Conservation (phyloP, 2,113 vertebrate genomes). For the Daphoenositta chrysoptera region DNA sequence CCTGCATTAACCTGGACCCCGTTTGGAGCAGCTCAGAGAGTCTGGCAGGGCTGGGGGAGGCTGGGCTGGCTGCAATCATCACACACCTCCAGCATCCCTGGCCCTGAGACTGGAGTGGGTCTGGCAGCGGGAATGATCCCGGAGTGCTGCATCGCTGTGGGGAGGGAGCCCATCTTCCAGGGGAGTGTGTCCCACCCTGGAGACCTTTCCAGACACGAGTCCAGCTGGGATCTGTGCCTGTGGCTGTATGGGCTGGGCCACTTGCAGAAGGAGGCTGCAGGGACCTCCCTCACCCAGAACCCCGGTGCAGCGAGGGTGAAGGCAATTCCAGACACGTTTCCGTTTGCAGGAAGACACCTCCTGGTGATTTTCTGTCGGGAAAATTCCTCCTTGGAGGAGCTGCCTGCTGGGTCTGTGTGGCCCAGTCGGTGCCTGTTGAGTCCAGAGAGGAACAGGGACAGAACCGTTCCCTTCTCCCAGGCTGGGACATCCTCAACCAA, state of each 20-base stretch:
- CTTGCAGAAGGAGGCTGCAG: slow-evolving; percentile 51
- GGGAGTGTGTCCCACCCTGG: slow-evolving; percentile 46
- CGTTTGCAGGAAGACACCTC: slow-evolving; percentile 11
- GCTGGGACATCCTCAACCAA: neutral
- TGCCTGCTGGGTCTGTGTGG: neutral
- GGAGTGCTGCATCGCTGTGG: neutral
- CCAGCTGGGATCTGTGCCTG: neutral
- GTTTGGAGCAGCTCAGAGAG: neutral
- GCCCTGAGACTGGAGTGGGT: neutral
- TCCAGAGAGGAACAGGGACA: accelerated
- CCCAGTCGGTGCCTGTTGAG: neutral
- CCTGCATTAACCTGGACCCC: neutral
- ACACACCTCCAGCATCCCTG: neutral
- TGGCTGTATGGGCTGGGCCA: accelerated
- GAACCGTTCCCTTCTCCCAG: neutral
- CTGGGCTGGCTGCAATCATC: neutral
- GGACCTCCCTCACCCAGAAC: slow-evolving; percentile 13
- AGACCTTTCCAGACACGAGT: neutral
- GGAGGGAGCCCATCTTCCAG: neutral
- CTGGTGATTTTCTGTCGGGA: neutral
- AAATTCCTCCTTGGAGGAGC: neutral
- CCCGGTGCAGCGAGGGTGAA: neutral
- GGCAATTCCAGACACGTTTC: slow-evolving; percentile 46
- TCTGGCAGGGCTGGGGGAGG: neutral
- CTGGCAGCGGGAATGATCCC: neutral